These are phyloP conservation scores for Remorina albescens DNA, from an alignment of 2,797 vertebrate genomes.

Conservation along the genomic window DNA sequence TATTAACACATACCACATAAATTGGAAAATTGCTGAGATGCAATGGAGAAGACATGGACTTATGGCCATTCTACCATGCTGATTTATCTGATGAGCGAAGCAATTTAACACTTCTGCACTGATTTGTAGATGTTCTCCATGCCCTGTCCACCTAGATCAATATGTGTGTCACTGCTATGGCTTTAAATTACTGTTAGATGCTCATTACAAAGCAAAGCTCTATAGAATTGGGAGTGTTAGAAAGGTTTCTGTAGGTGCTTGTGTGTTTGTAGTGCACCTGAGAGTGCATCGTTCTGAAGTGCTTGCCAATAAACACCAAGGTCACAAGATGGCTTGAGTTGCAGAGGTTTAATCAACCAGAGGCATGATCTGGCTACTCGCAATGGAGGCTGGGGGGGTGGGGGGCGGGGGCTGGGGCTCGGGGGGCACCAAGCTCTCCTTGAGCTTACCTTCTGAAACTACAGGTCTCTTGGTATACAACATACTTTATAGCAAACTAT, in stretches of 20 bases:
- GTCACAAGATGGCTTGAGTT: conserved; percentile 64
- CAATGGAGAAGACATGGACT: conserved; percentile 27
- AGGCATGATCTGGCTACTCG: conserved; percentile 55
- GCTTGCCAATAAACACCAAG: conserved; percentile 74
- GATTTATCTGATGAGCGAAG: conserved; percentile 75
- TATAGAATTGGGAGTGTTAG: conserved; percentile 48
- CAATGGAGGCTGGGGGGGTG: neutral
- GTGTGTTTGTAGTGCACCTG: conserved; percentile 46
- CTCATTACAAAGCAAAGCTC: conserved; percentile 77
- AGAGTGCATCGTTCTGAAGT: conserved; percentile 60
- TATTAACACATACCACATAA: conserved; percentile 40
- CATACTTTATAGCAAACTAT: conserved; percentile 58
- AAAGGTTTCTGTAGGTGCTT: conserved; percentile 30
- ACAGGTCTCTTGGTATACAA: conserved; percentile 19
- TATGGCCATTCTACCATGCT: conserved; percentile 28
- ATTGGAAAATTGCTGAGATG: conserved; percentile 36
- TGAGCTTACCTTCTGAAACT: conserved; percentile 51
- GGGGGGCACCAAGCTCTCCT: conserved; percentile 40
- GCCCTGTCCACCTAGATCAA: conserved; percentile 77
- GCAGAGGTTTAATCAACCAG: conserved; percentile 69
- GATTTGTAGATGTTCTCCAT: conserved; percentile 80
- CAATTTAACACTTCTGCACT: conserved; percentile 72
- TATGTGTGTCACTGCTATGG: conserved; percentile 70
- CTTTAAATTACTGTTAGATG: conserved; percentile 80
- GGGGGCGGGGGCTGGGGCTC: too few species aligned